Evolutionary conservation across 2,888 invertebrate species (phyloP), one percentile per base, ranked within the genome.

Genomic region (Mimumesa dahlbomi): DNA sequence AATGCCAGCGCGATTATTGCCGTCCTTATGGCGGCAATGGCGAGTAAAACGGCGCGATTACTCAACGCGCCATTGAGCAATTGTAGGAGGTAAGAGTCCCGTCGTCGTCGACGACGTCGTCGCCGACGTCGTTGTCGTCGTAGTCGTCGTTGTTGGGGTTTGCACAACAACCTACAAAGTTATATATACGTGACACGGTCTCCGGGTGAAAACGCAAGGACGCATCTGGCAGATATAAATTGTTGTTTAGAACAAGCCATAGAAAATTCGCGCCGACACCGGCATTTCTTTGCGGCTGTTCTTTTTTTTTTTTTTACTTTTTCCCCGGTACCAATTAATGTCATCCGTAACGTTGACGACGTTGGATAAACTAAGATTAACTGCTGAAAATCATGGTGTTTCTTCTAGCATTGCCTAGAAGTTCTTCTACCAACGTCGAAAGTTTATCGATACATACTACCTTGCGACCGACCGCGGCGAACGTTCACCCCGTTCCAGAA

Each of bases 1-100:
- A 81, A 82, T 76, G 74, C 74, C 73, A 71, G 68, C 61, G 69
- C 77, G 77, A 78, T 78, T 81, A 73, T 72, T 66, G 62, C 48
- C 63, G 66, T 61, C 62, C 63, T 58, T 46, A 53, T 48, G 66
- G 40, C 59, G 18, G 57, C 54, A 49, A 45, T 50, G 69, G 42
- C 73, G 77, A 62, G 66, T 68, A 69, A 77, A 78, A 63, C 69
- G 52, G 31, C 67, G 46, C 70, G 73, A 82, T 83, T 81, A 78
- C 79, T 77, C 81, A 79, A 81, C 66, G 57, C 58, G 53, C 64
- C 77, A 81, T 83, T 81, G 78, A 79, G 78, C 81, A 81, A 81
- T 81, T 66, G 70, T 63, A 73, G 61, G 67, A 69, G 67, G 69
- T 19, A 61, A 65, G 67, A 72, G 54, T 13, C 40, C 42, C 18